Evolutionary conservation across 2,797 vertebrate species (phyloP).

Genomic region (Pristis pectinata): DNA sequence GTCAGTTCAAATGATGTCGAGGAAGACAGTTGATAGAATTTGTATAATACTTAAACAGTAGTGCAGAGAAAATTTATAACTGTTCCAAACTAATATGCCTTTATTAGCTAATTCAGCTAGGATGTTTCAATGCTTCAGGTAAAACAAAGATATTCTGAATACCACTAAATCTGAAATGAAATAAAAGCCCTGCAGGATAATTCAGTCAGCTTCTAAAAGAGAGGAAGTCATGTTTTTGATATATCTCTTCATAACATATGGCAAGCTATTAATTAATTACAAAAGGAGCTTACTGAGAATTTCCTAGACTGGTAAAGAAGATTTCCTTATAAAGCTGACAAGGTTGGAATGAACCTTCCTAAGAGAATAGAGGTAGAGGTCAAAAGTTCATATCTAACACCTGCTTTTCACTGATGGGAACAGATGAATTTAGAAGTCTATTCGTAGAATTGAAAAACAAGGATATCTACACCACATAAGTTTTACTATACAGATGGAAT

Average conservation of each 20-base stretch:
- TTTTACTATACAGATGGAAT: not conserved
- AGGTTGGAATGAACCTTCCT: not conserved
- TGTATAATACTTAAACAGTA: no score
- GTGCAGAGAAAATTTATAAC: not conserved
- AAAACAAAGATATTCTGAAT: not conserved
- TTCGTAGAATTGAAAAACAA: not conserved
- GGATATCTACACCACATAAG: not conserved
- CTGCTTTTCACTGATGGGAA: not conserved
- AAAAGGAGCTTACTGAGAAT: not conserved
- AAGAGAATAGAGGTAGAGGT: not conserved
- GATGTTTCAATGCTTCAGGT: not conserved
- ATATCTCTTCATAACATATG: not conserved
- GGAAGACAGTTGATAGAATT: no score
- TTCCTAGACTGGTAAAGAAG: not conserved
- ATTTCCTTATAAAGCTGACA: not conserved
- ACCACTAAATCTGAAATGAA: not conserved
- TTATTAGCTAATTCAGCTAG: not conserved
- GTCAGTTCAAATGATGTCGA: no score
- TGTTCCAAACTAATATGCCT: not conserved
- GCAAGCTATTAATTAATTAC: not conserved
- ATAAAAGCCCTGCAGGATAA: not conserved
- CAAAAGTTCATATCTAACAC: not conserved
- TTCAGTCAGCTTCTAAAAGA: not conserved
- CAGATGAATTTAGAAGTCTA: not conserved
- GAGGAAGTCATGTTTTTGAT: not conserved